Evolutionary conservation across 2,113 vertebrate species (phyloP), one percentile per base, ranked within the genome.

Genomic region (Anser cygnoides): DNA sequence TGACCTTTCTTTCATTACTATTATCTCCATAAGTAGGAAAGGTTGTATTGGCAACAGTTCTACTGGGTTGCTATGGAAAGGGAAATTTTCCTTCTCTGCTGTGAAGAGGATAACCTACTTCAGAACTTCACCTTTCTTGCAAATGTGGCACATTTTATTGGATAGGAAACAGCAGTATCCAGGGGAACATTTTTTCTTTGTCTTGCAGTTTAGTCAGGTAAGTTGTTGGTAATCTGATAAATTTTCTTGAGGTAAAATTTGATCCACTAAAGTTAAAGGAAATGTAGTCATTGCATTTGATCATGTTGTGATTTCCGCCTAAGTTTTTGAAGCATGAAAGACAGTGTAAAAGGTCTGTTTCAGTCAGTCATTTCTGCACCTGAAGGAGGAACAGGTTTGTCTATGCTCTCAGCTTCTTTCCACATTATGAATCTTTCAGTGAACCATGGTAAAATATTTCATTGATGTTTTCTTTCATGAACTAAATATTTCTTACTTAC

Each of bases 1-100:
- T 76, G 75, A 84, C 74, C 65, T 95, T 92, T 87, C 46, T 86
- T 94, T 91, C 83, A 41, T 83, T 95, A 59, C 49, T 96, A 26
- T 88, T 88, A 92, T 89, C 89, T 93, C n/a, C 67, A 35, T 52
- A 68, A 87, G 35, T 21, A 95, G 46, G 58, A 87, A 76, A 70
- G 18, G 43, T 89, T 88, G 55, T 43, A 71, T 55, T 84, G 63
- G 73, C 76, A 84, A 17, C 12, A 26, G 85, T 89, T 91, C 55
- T 80, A 10, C 20, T 26, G 31, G 15, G 59, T 89, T 84, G 25
- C 21, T 92, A 39, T 37, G 44, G 76, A 77, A 85, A 90, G 54
- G 54, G 59, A 90, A 92, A 77, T 59, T 58, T 87, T 26, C 25
- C 29, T 68, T 62, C 59, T 33, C 25, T 72, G 22, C 35, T 78